These are phyloP conservation scores for Pelobates cultripes DNA, from an alignment of 2,797 vertebrate species.

Conservation along the genomic window DNA sequence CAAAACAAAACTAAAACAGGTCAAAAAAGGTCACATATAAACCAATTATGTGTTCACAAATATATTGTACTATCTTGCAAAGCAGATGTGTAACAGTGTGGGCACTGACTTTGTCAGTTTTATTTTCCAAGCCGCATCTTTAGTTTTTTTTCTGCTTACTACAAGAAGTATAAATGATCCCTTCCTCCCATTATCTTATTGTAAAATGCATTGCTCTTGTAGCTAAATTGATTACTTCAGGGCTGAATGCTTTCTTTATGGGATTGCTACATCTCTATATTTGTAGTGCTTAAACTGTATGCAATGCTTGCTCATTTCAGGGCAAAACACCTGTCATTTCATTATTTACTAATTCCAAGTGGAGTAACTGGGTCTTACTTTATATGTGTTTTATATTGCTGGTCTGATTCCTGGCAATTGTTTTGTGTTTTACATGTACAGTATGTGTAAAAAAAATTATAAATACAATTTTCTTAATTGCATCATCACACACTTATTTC, in stretches of 20 bases:
- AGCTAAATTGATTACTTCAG: conserved; percentile 23
- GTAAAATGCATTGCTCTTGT: conserved; percentile 15
- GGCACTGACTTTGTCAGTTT: background rate
- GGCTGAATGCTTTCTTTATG: conserved; percentile 12
- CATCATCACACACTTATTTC: too few species aligned
- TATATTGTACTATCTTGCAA: background rate
- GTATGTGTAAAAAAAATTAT: too few species aligned
- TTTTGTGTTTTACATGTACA: too few species aligned
- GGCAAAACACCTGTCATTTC: background rate
- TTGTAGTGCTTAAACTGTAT: conserved; percentile 7
- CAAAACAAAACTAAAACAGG: too few species aligned
- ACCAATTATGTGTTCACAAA: background rate
- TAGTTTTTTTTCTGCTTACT: conserved; percentile 3
- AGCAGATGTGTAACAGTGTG: background rate
- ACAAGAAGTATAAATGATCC: conserved; percentile 17
- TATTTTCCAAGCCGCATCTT: conserved; percentile 1
- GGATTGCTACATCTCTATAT: conserved; percentile 10
- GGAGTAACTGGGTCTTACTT: background rate
- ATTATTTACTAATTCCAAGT: background rate
- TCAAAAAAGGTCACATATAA: too few species aligned
- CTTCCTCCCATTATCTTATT: conserved; percentile 17
- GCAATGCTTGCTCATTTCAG: background rate
- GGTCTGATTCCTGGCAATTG: too few species aligned
- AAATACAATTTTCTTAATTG: too few species aligned
- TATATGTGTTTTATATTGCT: background rate